A percentile compares a stretch with the other conserved stretches of the same genome.
Evolutionary conservation across 2,113 vertebrate genomes (phyloP).

Genomic region (Rhinoderma darwinii): DNA sequence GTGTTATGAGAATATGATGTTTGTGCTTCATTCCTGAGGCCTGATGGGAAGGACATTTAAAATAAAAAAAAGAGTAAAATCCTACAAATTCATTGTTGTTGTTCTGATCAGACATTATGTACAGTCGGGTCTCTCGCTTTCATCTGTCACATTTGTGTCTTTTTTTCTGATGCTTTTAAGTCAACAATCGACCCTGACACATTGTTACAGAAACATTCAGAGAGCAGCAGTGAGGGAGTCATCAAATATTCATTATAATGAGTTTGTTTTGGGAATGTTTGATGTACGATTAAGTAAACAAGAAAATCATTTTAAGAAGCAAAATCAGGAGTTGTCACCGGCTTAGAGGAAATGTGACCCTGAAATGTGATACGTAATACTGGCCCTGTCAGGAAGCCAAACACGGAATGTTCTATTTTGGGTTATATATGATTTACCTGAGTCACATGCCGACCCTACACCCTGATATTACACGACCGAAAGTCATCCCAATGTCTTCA

Average conservation of each 20-base stretch:
- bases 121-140: not conserved
- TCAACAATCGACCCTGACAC: conserved; percentile 19
- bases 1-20: not conserved
- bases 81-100: not conserved
- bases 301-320: conserved; percentile 1
- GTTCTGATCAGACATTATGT: not conserved
- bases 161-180: not conserved
- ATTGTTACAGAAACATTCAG: conserved; percentile 16
- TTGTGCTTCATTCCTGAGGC: not conserved
- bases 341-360: not conserved
- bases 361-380: not conserved
- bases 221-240: not conserved
- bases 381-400: not conserved
- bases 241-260: conserved; percentile 26
- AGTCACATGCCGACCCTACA: not conserved
- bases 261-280: conserved; percentile 7
- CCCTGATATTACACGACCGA: not conserved
- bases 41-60: not conserved
- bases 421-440: not conserved
- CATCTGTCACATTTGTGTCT: not conserved
- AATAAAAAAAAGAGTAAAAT: not conserved
- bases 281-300: not conserved
- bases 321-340: not conserved
- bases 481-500: not conserved
- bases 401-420: not conserved